Base-by-base conservation (phyloP, 2,888 invertebrate species). In the Ormyrus pomaceus region DNA sequence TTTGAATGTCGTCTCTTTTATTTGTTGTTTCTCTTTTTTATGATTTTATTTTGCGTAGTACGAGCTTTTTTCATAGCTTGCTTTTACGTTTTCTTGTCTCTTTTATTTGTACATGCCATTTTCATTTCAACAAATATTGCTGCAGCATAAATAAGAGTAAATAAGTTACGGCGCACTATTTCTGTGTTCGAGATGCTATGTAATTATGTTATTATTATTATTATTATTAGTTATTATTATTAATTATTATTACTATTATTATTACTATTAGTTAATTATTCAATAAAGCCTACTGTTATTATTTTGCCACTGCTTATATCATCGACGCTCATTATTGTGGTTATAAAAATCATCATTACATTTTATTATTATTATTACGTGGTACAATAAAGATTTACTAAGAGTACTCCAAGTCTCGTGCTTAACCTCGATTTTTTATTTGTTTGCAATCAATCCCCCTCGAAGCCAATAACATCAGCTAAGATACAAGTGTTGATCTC, bases 331-430 rank as follows among this genome's bases (percentile, higher is more conserved):
- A 85, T 86, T 84, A 85, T 85, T 84, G 83, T 84, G 83, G 84
- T 85, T 85, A 85, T 83, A 73, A 68, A 71, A 77, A 71, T 76
- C 59, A 79, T 79, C 74, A 48, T 64, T 74, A 79, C 74, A 79
- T 79, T 79, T 79, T 79, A 82, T 86, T 88, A 88, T 87, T 89
- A 89, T 89, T 89, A 89, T 89, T 89, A 89, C 89, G 87, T 90
- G 89, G 89, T 89, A 89, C 87, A 90, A 90, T 90, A 89, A 90
- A 89, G 88, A 89, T 89, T 89, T 88, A 89, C 87, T 89, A 89
- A 89, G 87, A 88, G 88, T 82, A 82, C n/a, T 72, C 68, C 71
- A 73, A 83, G 65, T 83, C 55, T 83, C 66, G 75, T 79, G 59
- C 82, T 84, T 84, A 78, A 81, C 81, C 80, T 82, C 2, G 34